Evolutionary conservation across 2,797 vertebrate species (phyloP).

Genomic region (Aldrovandia affinis): DNA sequence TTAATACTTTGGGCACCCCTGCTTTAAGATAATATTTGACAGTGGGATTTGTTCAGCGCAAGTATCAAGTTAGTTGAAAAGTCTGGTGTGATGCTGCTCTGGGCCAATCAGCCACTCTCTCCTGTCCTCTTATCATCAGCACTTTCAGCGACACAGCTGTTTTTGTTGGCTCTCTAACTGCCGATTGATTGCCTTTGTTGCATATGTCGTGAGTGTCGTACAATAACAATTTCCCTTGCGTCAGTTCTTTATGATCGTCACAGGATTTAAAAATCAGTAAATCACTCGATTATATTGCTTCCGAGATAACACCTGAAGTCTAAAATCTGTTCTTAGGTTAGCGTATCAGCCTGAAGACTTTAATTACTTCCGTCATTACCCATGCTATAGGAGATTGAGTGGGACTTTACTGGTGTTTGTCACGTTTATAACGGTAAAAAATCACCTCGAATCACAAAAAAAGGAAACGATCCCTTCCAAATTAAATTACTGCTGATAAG

Average conservation of each 20-base stretch:
- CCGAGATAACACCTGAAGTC: background rate
- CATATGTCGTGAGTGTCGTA: background rate
- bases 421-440: background rate
- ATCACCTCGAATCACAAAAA: no score
- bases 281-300: constrained; percentile 8
- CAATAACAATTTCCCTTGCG: background rate
- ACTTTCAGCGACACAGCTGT: background rate
- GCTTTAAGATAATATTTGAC: no score
- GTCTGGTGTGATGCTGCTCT: background rate
- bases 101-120: background rate
- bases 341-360: background rate
- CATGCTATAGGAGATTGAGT: background rate
- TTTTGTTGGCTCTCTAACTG: background rate
- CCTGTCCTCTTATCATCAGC: background rate
- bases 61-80: background rate
- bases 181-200: background rate
- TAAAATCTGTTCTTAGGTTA: constrained; percentile 4
- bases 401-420: background rate
- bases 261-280: background rate
- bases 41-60: background rate
- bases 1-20: no score
- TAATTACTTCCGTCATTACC: background rate
- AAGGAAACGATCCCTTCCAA: background rate
- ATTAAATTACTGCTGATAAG: background rate
- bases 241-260: background rate